Conservation (phyloP, 2,113 vertebrate species). For the Parotia lawesii region DNA sequence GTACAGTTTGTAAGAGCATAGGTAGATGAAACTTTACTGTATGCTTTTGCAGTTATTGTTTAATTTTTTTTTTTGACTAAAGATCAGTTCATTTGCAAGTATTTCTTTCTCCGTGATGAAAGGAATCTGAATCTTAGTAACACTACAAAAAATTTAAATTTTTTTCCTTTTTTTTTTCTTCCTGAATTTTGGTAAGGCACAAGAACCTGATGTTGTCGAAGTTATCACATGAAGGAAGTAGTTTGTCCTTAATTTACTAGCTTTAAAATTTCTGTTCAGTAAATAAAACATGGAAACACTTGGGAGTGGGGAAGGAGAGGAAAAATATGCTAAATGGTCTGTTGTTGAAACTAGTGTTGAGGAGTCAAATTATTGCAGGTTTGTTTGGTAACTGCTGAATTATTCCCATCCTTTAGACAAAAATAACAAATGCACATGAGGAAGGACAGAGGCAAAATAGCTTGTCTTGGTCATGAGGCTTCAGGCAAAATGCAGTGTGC, state of each 20-base stretch:
- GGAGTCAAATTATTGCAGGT: neutral
- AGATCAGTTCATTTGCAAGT: neutral
- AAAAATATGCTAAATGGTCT: neutral
- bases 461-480: neutral
- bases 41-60: neutral
- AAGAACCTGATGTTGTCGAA: neutral
- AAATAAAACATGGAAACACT: neutral
- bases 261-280: neutral
- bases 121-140: neutral
- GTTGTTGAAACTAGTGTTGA: neutral
- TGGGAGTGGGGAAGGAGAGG: neutral
- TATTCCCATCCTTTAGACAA: neutral
- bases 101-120: neutral
- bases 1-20: neutral
- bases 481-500: neutral
- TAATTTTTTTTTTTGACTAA: neutral
- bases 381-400: neutral
- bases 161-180: neutral
- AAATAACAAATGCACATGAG: fast-evolving
- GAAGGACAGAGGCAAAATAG: neutral
- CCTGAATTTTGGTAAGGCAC: neutral
- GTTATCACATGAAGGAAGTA: neutral
- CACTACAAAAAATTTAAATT: neutral
- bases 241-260: neutral
- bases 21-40: neutral